Evolutionary conservation across 2,797 vertebrate genomes (phyloP).

Genomic region (Ciconia nigra): DNA sequence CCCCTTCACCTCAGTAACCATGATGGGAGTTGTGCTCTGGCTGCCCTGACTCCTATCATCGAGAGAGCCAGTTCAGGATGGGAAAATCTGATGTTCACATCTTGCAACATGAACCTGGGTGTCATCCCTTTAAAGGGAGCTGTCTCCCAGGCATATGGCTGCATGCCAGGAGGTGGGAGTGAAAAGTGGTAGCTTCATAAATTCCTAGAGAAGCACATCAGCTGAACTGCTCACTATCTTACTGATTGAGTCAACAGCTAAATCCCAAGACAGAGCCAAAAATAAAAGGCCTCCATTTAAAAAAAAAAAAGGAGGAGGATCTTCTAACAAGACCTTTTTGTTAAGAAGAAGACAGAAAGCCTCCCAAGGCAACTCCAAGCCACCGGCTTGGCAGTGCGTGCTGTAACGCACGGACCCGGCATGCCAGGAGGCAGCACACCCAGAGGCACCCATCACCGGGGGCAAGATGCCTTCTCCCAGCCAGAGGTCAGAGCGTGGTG

Average conservation of each 20-base stretch:
- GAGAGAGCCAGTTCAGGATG: neutral
- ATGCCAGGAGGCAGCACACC: neutral
- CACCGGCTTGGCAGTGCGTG: rapidly evolving
- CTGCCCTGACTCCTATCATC: neutral
- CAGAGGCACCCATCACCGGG: neutral
- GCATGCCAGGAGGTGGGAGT: neutral
- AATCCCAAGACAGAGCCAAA: neutral
- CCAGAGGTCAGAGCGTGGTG: neutral
- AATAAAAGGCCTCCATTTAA: neutral
- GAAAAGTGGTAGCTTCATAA: neutral
- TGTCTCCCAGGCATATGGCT: neutral
- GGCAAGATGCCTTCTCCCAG: neutral
- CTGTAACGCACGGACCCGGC: rapidly evolving
- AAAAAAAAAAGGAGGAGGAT: neutral
- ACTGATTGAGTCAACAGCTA: neutral
- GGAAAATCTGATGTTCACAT: neutral
- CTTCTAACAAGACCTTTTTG: neutral
- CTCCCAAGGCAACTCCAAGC: neutral
- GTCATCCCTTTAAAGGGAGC: neutral
- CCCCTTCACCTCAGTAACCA: neutral
- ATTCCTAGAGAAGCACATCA: neutral
- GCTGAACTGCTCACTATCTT: neutral
- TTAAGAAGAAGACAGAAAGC: neutral
- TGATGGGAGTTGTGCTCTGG: neutral
- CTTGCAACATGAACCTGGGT: neutral